These are phyloP conservation scores for Anguilla obscura DNA, from an alignment of 2,797 vertebrate genomes.

Conservation along the genomic window DNA sequence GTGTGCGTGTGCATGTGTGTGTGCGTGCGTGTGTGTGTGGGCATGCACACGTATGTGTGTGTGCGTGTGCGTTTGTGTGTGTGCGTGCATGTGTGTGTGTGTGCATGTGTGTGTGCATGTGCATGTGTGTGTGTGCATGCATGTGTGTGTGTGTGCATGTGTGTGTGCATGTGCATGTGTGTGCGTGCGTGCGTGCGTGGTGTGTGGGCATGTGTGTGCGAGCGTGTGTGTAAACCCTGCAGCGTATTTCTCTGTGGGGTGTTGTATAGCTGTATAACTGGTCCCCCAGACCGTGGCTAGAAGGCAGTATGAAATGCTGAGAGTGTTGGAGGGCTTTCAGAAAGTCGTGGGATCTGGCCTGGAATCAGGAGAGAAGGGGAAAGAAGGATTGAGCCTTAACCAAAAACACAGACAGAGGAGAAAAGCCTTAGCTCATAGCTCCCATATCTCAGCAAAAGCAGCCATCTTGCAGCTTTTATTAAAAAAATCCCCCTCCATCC, in stretches of 20 bases:
- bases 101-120: neutral
- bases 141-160: neutral
- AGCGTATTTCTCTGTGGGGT: neutral
- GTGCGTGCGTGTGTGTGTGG: neutral
- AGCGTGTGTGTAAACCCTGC: neutral
- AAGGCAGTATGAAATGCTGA: constrained; percentile 27
- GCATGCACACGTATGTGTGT: neutral
- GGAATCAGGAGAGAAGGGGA: neutral
- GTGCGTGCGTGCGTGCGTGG: neutral
- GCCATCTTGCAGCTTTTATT: constrained; percentile 11
- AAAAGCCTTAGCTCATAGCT: constrained; percentile 9
- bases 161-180: neutral
- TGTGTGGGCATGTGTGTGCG: neutral
- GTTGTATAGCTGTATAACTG: constrained; percentile 13
- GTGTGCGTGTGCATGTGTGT: too few relatives aligned
- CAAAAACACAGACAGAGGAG: constrained; percentile 3
- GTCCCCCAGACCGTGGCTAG: constrained; percentile 23
- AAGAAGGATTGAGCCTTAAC: neutral
- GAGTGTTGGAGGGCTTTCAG: neutral
- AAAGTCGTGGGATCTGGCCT: neutral
- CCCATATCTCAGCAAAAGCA: constrained; percentile 21
- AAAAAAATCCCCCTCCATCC: neutral
- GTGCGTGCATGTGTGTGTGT: neutral
- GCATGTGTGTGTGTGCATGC: neutral
- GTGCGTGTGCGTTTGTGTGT: neutral